phyloP scores from a whole-genome alignment of 2,888 invertebrate species.

The Drosophila villosipedis region DNA sequence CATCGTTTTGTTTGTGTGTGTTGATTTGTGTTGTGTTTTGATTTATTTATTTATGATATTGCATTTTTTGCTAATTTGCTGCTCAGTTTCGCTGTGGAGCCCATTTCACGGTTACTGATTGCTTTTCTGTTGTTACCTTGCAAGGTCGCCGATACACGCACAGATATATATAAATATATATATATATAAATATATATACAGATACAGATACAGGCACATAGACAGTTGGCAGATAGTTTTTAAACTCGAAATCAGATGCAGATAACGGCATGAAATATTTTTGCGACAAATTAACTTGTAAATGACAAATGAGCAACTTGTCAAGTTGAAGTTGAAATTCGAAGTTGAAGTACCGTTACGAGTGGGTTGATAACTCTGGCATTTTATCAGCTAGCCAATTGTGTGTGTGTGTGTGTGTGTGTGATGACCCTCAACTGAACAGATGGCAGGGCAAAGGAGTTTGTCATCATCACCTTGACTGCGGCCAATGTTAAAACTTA shows the following conservation, averaged over 20 bases:
- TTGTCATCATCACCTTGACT: slow-evolving; percentile 47
- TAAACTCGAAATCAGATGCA: slow-evolving; percentile 5
- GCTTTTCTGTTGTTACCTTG: slow-evolving; percentile 57
- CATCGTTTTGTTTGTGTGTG: slow-evolving; percentile 30
- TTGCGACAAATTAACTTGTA: slow-evolving; percentile 73
- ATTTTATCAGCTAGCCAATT: slow-evolving; percentile 59
- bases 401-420: slow-evolving; percentile 4
- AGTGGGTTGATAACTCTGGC: slow-evolving; percentile 63
- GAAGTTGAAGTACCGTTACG: slow-evolving; percentile 25
- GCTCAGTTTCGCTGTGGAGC: slow-evolving; percentile 35
- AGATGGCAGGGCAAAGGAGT: slow-evolving; percentile 1
- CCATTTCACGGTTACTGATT: slow-evolving; percentile 67
- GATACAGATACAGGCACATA: slow-evolving; percentile 1
- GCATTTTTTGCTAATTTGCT: slow-evolving; percentile 66
- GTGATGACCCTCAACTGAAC: slow-evolving; percentile 46
- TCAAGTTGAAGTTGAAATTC: slow-evolving; percentile 13
- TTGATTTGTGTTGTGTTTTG: slow-evolving; percentile 14
- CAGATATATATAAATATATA: neutral
- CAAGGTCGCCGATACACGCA: slow-evolving; percentile 51
- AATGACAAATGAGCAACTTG: slow-evolving; percentile 39
- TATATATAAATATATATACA: slow-evolving; percentile 7
- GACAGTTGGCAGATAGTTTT: slow-evolving; percentile 33
- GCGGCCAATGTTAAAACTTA: slow-evolving; percentile 36
- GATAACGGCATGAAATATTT: slow-evolving; percentile 36
- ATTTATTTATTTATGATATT: slow-evolving; percentile 58